These are phyloP conservation scores for Brienomyrus brachyistius DNA, from an alignment of 2,113 vertebrate species.

Conservation along the genomic window DNA sequence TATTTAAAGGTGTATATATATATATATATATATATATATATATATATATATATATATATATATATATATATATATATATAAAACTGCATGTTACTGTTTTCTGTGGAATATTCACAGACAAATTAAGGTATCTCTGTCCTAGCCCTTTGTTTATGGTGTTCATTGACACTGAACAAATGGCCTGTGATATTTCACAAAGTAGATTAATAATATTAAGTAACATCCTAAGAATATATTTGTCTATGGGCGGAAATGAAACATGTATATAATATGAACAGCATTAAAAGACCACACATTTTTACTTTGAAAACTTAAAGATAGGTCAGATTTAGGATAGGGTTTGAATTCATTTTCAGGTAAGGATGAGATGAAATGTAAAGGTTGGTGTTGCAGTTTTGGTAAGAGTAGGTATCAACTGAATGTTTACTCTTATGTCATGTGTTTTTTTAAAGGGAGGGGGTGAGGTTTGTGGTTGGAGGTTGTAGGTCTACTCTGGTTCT, in stretches of 20 bases:
- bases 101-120: background rate
- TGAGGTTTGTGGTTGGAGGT: slow-evolving; percentile 27
- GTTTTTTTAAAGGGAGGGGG: slow-evolving; percentile 38
- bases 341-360: slow-evolving; percentile 3
- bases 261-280: background rate
- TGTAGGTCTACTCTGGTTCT: slow-evolving; percentile 35
- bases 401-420: background rate
- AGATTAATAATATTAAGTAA: background rate
- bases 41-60: no score
- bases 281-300: background rate
- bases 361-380: background rate
- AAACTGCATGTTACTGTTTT: background rate
- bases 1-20: background rate
- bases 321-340: background rate
- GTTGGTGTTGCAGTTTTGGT: slow-evolving; percentile 1
- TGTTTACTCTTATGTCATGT: slow-evolving; percentile 36
- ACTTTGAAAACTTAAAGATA: background rate
- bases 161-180: background rate
- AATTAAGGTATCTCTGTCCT: background rate
- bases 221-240: background rate
- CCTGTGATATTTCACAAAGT: background rate
- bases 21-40: no score
- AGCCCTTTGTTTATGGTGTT: background rate
- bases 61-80: no score
- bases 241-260: background rate